Conservation (phyloP, 2,797 vertebrate genomes). For the Lacerta bilineata region DNA sequence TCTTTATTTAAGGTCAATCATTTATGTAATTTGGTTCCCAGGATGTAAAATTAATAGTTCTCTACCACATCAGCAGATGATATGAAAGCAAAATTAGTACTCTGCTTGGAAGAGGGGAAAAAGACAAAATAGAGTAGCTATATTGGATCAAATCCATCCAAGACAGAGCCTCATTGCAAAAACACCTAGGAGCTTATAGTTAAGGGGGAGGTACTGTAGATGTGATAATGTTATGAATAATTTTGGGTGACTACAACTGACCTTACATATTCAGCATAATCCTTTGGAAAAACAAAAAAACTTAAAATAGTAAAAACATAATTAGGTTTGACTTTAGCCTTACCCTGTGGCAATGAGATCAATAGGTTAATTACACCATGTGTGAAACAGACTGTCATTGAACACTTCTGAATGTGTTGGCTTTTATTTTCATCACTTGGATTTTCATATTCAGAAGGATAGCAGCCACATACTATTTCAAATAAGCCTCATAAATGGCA, state of each 20-base stretch:
- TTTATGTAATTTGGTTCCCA: not conserved
- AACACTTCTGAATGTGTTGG: not conserved
- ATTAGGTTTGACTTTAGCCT: slow-evolving; percentile 12
- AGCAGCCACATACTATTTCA: not conserved
- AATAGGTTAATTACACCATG: not conserved
- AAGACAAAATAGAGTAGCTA: not conserved
- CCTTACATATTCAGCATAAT: not conserved
- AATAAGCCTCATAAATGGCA: not conserved
- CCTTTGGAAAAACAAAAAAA: not conserved
- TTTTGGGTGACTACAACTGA: slow-evolving; percentile 10
- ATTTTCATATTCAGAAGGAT: not conserved
- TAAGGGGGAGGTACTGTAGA: not conserved
- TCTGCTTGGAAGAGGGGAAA: not conserved
- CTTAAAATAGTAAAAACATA: not conserved
- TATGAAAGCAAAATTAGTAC: not conserved
- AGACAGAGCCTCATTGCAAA: not conserved
- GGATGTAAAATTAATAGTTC: not conserved
- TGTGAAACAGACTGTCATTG: not conserved
- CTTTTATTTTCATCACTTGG: not conserved
- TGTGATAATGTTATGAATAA: not conserved
- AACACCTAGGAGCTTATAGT: not conserved
- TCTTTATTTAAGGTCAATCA: not conserved
- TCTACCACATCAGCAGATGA: not conserved
- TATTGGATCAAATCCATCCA: slow-evolving; percentile 2
- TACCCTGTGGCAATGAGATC: slow-evolving; percentile 12